Conservation (phyloP, 2,888 invertebrate species). For the Lithodes maja region DNA sequence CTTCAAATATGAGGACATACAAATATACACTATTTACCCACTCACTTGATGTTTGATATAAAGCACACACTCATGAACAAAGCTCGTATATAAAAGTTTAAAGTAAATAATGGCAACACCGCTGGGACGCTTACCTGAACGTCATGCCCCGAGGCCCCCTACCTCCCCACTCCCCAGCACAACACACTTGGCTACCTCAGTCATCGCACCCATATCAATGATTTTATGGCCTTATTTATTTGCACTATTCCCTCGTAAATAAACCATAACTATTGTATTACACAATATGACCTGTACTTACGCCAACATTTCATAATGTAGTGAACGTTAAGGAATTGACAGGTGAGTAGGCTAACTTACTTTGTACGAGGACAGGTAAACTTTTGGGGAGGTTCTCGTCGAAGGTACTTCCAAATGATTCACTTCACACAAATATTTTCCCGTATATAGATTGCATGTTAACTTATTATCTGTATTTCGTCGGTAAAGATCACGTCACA, state of each 20-base stretch:
- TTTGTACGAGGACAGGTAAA: neutral
- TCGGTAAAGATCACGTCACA: neutral
- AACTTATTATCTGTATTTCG: neutral
- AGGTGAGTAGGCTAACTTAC: neutral
- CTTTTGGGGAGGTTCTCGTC: neutral
- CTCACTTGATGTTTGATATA: no score
- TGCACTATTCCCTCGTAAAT: no score
- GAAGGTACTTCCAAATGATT: neutral
- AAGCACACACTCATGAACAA: no score
- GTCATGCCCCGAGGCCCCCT: neutral
- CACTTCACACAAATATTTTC: neutral
- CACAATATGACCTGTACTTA: no score
- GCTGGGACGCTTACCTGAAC: slow-evolving; percentile 5
- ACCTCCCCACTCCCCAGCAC: neutral
- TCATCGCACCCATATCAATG: neutral
- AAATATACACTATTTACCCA: no score
- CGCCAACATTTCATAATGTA: no score
- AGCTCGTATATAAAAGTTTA: no score
- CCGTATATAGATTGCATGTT: no score
- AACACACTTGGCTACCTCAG: neutral
- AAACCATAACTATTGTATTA: no score
- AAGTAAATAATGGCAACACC: neutral
- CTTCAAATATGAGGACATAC: no score
- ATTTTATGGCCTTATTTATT: no score
- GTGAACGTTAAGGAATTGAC: no score